These are phyloP conservation scores for Cottus gobio DNA, from an alignment of 2,113 vertebrate genomes.

Conservation along the genomic window DNA sequence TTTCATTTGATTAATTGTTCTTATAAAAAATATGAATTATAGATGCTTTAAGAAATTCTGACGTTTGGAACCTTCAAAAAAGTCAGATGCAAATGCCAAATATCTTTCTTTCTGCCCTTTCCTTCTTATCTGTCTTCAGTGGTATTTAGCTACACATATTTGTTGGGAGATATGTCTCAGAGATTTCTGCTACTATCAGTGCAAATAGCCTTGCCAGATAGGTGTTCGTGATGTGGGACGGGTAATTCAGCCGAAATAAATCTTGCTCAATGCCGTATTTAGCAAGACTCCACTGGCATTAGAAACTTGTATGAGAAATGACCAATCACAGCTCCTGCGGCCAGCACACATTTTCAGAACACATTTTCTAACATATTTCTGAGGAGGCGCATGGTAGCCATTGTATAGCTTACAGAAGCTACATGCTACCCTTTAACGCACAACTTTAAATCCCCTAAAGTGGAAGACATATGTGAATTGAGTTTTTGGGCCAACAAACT, in stretches of 20 bases:
- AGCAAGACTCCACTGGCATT: background rate
- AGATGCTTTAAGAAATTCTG: background rate
- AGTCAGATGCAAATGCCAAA: background rate
- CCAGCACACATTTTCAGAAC: too few relatives aligned
- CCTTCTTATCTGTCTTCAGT: background rate
- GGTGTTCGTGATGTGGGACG: background rate
- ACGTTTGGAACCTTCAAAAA: background rate
- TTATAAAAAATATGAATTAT: background rate
- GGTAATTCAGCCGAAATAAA: background rate
- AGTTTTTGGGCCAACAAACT: background rate
- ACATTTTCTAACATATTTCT: background rate
- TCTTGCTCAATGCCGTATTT: background rate
- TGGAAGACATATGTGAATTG: background rate
- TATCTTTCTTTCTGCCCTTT: background rate
- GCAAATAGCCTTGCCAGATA: background rate
- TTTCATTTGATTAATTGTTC: background rate
- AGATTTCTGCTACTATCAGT: too few relatives aligned
- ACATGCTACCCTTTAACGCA: background rate
- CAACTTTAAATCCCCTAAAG: background rate
- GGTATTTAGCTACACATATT: background rate
- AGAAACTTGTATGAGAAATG: background rate
- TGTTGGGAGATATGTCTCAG: background rate
- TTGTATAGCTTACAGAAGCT: background rate
- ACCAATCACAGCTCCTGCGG: background rate
- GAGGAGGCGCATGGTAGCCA: background rate